Evolutionary conservation across 2,797 vertebrate genomes (phyloP), one percentile per base, ranked within the genome.

Genomic region (Sebastes baramenuke): DNA sequence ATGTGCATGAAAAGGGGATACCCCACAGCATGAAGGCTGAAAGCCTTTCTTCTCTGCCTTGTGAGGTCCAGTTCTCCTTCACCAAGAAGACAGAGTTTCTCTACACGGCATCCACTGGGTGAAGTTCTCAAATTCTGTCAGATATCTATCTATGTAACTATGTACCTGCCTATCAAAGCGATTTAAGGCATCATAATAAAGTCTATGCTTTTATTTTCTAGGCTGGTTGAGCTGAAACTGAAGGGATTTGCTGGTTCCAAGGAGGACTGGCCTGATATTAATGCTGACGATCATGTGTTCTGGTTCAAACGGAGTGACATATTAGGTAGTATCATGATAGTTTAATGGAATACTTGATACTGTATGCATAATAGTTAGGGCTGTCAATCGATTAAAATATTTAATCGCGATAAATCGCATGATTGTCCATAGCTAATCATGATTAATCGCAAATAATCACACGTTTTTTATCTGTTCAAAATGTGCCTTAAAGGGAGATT

Each of bases 11-110:
- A 5, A 52, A 85, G 52, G 87, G 83, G 64, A 10, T 92, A 0
- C 89, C 92, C 2, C 81, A 91, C 70, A 29, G 2, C 67, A 71
- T 93, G 0, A 80, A 88, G 58, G 14, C 36, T 24, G 54, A 83
- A 0, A 2, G 0, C 18, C 58, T 8, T 9, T 0, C 9, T 4
- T 30, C 22, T 22, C 72, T 93, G 9, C 92, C 92, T 1, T 2
- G 3, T 85, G 91, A 93, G 66, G 84, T 92, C 74, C 77, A 25
- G 4, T 94, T 94, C 66, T 93, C 92, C 42, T 92, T 90, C 77
- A 88, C 88, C 72, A 94, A 92, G 66, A 3, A 4, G 0, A 64
- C 34, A 0, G 84, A 92, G 79, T 91, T 93, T 69, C 0, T 3
- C 1, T 88, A 4, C 65, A 92, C 85, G 0, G 59, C 60, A 25